Base-by-base conservation (phyloP, 2,797 vertebrate genomes). In the Todus mexicanus region DNA sequence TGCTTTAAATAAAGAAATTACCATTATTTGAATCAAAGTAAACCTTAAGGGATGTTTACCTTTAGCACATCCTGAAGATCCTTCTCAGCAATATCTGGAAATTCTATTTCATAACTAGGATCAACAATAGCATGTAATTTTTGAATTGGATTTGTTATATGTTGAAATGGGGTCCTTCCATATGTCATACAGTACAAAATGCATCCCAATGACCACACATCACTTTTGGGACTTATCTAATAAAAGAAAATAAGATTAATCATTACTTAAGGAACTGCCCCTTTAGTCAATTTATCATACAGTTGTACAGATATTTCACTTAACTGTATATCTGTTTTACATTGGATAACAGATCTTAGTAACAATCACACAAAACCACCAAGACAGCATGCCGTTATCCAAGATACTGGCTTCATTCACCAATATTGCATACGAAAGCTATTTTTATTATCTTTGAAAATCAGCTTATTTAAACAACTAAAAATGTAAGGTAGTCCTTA, bases 171-270 rank as follows among this genome's bases (percentile, higher is more conserved):
- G 78, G 99, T 99, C 97, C 98, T 99, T 57, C 99, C 98, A 5
- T 99, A 99, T 7, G 99, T 99, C 99, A 99, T 99, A 64, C 97
- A 99, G 94, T 99, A 99, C 84, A 99, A 97, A 97, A 99, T 99
- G 87, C 99, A 99, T 26, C 99, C 99, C 59, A 99, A 96, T 12
- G 99, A 99, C 99, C 99, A 99, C 57, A 99, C 99, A 25, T 99
- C 99, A 51, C 99, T 99, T 98, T 99, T 99, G 10, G 99, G 98
- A 89, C 99, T 99, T 96, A 99, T 99, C 99, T 99, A 97, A n/a
- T n/a, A n/a, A n/a, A n/a, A n/a, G n/a, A n/a, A n/a, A n/a, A n/a
- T n/a, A n/a, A n/a, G 21, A 68, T 68, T 78, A 93, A 0, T 51
- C 11, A 68, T 50, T 15, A 48, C 29, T 63, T 50, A 48, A 27